These are phyloP conservation scores for Hyla sarda DNA, from an alignment of 2,113 vertebrate genomes.

Conservation along the genomic window DNA sequence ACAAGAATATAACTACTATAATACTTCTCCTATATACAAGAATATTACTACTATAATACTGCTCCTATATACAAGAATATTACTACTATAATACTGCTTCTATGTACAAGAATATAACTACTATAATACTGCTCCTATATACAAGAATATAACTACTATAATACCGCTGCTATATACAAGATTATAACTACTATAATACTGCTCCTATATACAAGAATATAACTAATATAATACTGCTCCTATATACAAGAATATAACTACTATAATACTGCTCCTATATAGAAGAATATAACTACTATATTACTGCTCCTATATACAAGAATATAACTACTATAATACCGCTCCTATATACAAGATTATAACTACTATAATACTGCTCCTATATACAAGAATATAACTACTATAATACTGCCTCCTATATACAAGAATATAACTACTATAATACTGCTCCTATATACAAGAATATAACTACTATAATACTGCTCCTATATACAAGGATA, in stretches of 20 bases:
- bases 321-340: neutral
- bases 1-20: no score
- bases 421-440: no score
- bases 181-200: slow-evolving; percentile 7
- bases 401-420: neutral
- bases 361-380: neutral
- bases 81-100: no score
- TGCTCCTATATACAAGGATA: no score
- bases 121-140: no score
- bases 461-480: no score
- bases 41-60: no score
- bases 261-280: slow-evolving; percentile 6
- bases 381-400: slow-evolving; percentile 8
- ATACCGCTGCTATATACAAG: neutral
- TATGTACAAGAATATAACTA: no score
- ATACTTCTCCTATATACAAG: no score
- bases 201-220: neutral
- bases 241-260: neutral
- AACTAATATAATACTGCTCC: neutral
- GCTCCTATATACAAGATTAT: neutral
- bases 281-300: no score
- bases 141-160: slow-evolving; percentile 4
- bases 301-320: neutral
- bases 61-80: no score
- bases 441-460: no score